phyloP scores from a whole-genome alignment of 1,140 invertebrate genomes.

The Sinonovacula constricta region DNA sequence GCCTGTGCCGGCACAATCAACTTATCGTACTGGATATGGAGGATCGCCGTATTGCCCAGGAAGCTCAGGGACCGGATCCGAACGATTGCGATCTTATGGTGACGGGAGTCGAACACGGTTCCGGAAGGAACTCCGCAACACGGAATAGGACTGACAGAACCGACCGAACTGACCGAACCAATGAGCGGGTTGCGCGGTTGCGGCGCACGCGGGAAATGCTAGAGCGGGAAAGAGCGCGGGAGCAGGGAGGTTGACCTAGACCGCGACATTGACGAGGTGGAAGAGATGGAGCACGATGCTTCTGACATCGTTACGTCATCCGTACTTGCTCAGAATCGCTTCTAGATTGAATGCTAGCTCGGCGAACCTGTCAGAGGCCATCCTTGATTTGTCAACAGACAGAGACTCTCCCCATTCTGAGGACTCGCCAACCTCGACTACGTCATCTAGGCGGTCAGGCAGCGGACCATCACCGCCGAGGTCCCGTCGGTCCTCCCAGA shows the following conservation, averaged over 20 bases:
- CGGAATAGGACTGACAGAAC: background rate
- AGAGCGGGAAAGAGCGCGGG: background rate
- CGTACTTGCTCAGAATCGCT: slow-evolving; percentile 59
- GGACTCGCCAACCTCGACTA: slow-evolving; percentile 9
- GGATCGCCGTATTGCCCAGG: slow-evolving; percentile 33
- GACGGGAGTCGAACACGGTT: background rate
- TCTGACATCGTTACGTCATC: slow-evolving; percentile 53
- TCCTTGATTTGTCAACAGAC: slow-evolving; percentile 46
- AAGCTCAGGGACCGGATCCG: slow-evolving; percentile 19
- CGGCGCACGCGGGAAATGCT: slow-evolving; percentile 13
- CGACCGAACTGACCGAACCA: slow-evolving; percentile 3
- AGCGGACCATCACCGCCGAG: slow-evolving; percentile 36
- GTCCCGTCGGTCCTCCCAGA: slow-evolving; percentile 45
- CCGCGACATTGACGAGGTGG: slow-evolving; percentile 39
- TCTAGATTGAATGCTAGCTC: slow-evolving; percentile 59
- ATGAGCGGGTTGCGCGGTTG: slow-evolving; percentile 6
- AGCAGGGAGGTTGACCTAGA: slow-evolving; percentile 14
- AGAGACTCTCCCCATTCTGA: background rate
- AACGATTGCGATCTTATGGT: slow-evolving; percentile 44
- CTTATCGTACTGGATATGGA: slow-evolving; percentile 67
- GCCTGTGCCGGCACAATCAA: slow-evolving; percentile 67
- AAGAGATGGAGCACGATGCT: slow-evolving; percentile 48
- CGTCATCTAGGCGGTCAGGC: slow-evolving; percentile 31
- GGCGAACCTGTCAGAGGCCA: slow-evolving; percentile 59
- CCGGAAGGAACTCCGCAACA: background rate